phyloP scores from a whole-genome alignment of 2,888 invertebrate species.

The Schizaphis graminum region DNA sequence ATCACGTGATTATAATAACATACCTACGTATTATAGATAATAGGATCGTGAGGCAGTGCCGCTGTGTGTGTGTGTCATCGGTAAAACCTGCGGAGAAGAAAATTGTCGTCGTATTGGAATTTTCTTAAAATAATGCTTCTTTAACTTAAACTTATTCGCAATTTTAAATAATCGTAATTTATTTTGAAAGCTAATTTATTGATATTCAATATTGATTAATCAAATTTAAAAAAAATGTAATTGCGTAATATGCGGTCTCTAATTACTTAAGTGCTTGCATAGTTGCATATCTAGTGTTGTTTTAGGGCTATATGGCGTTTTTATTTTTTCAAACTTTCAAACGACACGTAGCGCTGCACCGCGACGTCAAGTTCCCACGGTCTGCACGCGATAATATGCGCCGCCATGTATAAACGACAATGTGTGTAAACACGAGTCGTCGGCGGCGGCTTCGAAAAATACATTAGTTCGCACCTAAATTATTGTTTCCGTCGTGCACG shows the following conservation, averaged over 20 bases:
- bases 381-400: neutral
- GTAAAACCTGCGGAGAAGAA: neutral
- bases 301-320: neutral
- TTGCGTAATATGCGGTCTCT: too few relatives aligned
- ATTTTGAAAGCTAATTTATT: too few relatives aligned
- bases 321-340: constrained; percentile 32
- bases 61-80: neutral
- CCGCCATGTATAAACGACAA: neutral
- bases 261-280: too few relatives aligned
- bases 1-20: neutral
- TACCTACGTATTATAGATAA: neutral
- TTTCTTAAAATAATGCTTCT: neutral
- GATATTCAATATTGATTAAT: too few relatives aligned
- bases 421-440: constrained; percentile 29
- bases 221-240: too few relatives aligned
- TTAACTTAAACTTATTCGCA: neutral
- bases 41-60: neutral
- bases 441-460: constrained; percentile 21
- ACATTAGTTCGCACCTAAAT: constrained; percentile 58
- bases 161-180: neutral
- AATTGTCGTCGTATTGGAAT: neutral
- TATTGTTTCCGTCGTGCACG: constrained; percentile 24
- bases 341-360: neutral
- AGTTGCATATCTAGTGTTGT: too few relatives aligned
- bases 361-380: constrained; percentile 46